Percentiles rank a stretch among this genome's conserved stretches.
Conservation (phyloP, 2,888 invertebrate genomes). For the Plutella xylostella region DNA sequence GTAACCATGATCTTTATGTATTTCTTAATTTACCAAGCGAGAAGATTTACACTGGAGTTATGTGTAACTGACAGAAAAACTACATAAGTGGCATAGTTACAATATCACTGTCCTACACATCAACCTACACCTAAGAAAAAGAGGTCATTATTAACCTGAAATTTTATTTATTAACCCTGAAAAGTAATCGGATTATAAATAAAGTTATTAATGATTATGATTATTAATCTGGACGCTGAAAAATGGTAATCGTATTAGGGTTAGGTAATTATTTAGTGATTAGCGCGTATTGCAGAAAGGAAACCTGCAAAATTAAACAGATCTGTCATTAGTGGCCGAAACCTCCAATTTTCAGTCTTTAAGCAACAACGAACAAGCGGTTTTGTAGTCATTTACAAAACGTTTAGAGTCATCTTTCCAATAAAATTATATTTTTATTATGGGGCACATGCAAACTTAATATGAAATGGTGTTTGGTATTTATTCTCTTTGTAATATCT, state of each 20-base stretch:
- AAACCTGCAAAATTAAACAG: constrained; percentile 7
- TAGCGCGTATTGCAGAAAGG: not conserved
- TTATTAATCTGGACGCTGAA: constrained; percentile 44
- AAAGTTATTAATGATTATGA: constrained; percentile 11
- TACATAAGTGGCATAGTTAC: too few relatives aligned
- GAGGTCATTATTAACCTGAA: constrained; percentile 35
- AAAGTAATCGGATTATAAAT: constrained; percentile 41
- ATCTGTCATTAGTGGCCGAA: not conserved
- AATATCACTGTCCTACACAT: not conserved
- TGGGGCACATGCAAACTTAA: too few relatives aligned
- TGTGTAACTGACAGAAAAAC: too few relatives aligned
- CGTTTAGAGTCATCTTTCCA: too few relatives aligned
- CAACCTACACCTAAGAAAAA: not conserved
- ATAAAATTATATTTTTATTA: too few relatives aligned
- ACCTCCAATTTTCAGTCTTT: not conserved
- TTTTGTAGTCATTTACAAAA: too few relatives aligned
- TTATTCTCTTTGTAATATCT: too few relatives aligned
- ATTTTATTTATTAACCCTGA: constrained; percentile 57
- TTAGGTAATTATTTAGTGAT: constrained; percentile 10
- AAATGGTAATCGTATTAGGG: constrained; percentile 28
- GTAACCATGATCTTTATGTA: too few relatives aligned
- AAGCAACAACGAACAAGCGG: not conserved
- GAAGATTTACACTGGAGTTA: too few relatives aligned
- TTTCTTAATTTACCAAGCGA: too few relatives aligned
- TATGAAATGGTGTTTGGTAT: too few relatives aligned